A percentile compares a stretch with the other conserved stretches of the same genome.
These are phyloP conservation scores for Dryadula phaetusa DNA, from an alignment of 2,888 invertebrate genomes.

Conservation along the genomic window DNA sequence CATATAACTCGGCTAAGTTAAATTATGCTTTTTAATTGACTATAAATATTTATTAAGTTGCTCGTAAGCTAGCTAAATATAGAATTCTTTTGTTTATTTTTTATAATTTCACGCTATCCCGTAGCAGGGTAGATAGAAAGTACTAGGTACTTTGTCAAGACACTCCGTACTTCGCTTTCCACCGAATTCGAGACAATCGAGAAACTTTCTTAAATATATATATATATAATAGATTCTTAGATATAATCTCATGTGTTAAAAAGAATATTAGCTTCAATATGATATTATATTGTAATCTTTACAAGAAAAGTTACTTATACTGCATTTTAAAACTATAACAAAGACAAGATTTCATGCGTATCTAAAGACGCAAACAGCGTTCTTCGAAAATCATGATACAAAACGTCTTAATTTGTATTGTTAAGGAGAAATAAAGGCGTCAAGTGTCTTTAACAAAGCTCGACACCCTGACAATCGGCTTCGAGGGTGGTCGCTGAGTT, in stretches of 20 bases:
- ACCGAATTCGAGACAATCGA: too few relatives aligned
- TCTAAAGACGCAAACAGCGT: constrained; percentile 38
- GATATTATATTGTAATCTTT: neutral
- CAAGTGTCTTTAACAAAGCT: constrained; percentile 55
- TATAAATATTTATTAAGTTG: neutral
- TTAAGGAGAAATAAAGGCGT: constrained; percentile 52
- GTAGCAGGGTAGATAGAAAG: too few relatives aligned
- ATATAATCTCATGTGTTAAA: neutral
- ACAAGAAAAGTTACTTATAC: constrained; percentile 4
- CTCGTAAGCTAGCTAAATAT: too few relatives aligned
- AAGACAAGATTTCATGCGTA: constrained; percentile 38
- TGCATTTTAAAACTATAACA: constrained; percentile 23
- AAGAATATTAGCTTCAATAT: constrained; percentile 2
- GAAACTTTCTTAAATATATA: too few relatives aligned
- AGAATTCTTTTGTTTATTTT: too few relatives aligned
- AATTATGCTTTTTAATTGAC: neutral
- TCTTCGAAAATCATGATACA: constrained; percentile 40
- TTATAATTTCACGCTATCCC: too few relatives aligned
- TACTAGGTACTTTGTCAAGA: too few relatives aligned
- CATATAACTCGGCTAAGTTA: constrained; percentile 20
- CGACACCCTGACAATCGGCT: constrained; percentile 67
- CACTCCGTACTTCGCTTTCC: too few relatives aligned
- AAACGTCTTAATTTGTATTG: constrained; percentile 52
- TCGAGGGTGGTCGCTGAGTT: constrained; percentile 69
- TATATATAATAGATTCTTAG: neutral